Conservation (phyloP, 2,113 vertebrate genomes). For the Archocentrus centrarchus region DNA sequence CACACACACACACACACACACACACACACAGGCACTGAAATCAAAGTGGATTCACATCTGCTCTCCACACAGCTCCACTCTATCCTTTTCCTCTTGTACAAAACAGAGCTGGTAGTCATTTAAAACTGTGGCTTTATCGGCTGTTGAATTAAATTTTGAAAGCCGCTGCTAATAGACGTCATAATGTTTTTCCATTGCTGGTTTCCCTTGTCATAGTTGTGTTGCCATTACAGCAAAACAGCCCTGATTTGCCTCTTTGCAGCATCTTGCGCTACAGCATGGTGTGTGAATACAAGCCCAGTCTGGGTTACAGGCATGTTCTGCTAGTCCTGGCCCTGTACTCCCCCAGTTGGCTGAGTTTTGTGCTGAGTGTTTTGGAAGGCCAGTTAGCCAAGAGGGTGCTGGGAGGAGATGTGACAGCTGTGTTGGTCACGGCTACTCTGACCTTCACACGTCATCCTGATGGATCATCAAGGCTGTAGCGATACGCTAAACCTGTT, state of each 20-base stretch:
- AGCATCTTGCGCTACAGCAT: slow-evolving; percentile 21
- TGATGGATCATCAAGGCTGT: slow-evolving; percentile 78
- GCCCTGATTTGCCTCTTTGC: slow-evolving; percentile 15
- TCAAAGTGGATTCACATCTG: slow-evolving; percentile 76
- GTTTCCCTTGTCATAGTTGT: slow-evolving; percentile 16
- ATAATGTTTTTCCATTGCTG: slow-evolving; percentile 22
- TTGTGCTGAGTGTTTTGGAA: slow-evolving; percentile 70
- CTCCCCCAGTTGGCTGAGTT: slow-evolving; percentile 55
- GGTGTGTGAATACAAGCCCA: slow-evolving; percentile 29
- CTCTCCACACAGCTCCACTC: slow-evolving; percentile 55
- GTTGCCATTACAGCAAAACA: background rate
- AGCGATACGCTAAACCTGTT: slow-evolving; percentile 70
- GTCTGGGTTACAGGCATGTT: slow-evolving; percentile 49
- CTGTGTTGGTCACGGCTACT: slow-evolving; percentile 77
- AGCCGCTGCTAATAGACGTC: slow-evolving; percentile 28
- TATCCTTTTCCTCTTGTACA: slow-evolving; percentile 46
- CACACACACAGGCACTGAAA: slow-evolving; percentile 50
- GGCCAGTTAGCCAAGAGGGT: slow-evolving; percentile 70
- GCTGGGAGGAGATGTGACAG: slow-evolving; percentile 77
- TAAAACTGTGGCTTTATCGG: slow-evolving; percentile 37
- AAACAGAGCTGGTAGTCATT: slow-evolving; percentile 50
- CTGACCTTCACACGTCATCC: slow-evolving; percentile 82
- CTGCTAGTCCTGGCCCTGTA: slow-evolving; percentile 54
- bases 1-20: background rate
- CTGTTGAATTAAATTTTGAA: slow-evolving; percentile 41